Evolutionary conservation across 1,140 invertebrate species (phyloP).

Genomic region (Drosophila pallidifrons): DNA sequence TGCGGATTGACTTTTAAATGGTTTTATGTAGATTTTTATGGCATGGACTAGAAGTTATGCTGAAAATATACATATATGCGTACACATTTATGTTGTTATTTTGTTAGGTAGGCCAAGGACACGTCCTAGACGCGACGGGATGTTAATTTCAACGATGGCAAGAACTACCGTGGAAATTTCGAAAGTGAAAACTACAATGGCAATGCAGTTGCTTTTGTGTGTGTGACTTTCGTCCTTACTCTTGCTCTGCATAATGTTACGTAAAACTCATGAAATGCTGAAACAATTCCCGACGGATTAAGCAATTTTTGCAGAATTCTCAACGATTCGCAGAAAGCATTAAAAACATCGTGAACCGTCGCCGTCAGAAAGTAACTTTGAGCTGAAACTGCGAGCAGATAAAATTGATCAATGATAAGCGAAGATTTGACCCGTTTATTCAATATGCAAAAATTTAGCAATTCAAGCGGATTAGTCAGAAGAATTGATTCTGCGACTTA

Average conservation of each 20-base stretch:
- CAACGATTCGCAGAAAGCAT: slow-evolving; percentile 67
- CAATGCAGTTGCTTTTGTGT: slow-evolving; percentile 20
- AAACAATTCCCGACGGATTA: slow-evolving; percentile 48
- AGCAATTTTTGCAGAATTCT: slow-evolving; percentile 44
- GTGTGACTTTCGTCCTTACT: slow-evolving; percentile 1
- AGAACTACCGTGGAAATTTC: slow-evolving; percentile 75
- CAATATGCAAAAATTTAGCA: slow-evolving; percentile 1
- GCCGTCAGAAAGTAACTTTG: neutral
- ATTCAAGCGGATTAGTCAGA: slow-evolving; percentile 64
- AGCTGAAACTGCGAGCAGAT: neutral
- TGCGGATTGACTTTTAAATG: slow-evolving; percentile 83
- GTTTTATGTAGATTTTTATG: slow-evolving; percentile 83
- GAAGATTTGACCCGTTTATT: slow-evolving; percentile 2
- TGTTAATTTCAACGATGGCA: slow-evolving; percentile 61
- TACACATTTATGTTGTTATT: slow-evolving; percentile 5
- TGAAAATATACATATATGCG: slow-evolving; percentile 57
- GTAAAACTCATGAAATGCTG: slow-evolving; percentile 59
- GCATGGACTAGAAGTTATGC: slow-evolving; percentile 64
- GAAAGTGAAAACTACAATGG: slow-evolving; percentile 79
- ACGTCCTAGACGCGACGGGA: slow-evolving; percentile 48
- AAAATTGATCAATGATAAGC: slow-evolving; percentile 14
- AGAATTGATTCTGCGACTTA: slow-evolving; percentile 15
- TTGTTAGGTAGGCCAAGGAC: slow-evolving; percentile 73
- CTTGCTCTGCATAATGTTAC: slow-evolving; percentile 81
- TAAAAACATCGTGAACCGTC: slow-evolving; percentile 51